Conservation (phyloP, 2,888 invertebrate species). For the Ichneumon xanthorius region DNA sequence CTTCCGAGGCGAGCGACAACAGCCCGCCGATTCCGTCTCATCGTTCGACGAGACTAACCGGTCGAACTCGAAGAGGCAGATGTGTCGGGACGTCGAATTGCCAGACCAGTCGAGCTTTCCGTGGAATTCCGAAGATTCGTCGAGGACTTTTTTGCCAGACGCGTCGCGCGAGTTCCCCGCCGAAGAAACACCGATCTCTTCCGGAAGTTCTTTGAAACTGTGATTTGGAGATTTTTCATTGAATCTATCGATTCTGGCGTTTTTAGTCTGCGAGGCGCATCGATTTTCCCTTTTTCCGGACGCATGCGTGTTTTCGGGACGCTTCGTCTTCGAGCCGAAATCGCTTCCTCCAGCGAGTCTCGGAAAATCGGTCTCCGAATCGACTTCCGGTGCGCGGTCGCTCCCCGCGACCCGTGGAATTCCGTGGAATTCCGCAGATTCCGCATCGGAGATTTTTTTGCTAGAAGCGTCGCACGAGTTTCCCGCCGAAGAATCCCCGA, state of each 20-base stretch:
- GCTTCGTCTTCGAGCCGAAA: not conserved
- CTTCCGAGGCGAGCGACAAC: not conserved
- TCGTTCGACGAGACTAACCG: constrained; percentile 33
- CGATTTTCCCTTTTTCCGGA: not conserved
- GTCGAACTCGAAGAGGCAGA: constrained; percentile 47
- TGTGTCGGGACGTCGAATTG: constrained; percentile 63
- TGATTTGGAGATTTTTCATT: not conserved
- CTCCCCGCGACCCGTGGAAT: not conserved
- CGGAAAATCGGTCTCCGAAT: not conserved
- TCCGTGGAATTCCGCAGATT: too few relatives aligned
- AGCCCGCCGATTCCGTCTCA: not conserved
- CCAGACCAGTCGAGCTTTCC: constrained; percentile 53
- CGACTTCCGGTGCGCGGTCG: not conserved
- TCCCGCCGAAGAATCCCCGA: not conserved
- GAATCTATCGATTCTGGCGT: not conserved
- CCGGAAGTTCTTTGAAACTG: not conserved
- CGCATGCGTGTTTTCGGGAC: not conserved
- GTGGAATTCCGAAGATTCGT: constrained; percentile 17
- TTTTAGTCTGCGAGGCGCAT: not conserved
- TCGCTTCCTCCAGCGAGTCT: constrained; percentile 62
- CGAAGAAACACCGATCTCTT: not conserved
- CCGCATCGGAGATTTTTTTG: not conserved
- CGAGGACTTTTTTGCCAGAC: not conserved
- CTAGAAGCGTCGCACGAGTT: not conserved
- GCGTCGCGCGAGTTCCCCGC: not conserved